These are phyloP conservation scores for Uropsilus gracilis DNA, from an alignment of 2,113 vertebrate genomes.

Conservation along the genomic window DNA sequence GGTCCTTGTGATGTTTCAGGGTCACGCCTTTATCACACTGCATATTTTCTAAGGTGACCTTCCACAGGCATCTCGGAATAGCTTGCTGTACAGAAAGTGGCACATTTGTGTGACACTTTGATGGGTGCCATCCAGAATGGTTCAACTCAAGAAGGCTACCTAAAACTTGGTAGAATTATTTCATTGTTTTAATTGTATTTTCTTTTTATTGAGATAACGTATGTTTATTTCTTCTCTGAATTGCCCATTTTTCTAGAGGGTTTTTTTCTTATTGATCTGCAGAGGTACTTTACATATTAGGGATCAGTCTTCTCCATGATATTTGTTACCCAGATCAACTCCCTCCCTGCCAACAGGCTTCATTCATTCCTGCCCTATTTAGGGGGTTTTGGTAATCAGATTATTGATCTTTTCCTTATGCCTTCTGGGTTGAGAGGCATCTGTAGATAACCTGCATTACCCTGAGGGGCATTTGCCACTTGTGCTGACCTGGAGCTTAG, in stretches of 20 bases:
- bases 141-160: not conserved
- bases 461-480: not conserved
- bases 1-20: not conserved
- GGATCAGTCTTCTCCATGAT: not conserved
- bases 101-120: not conserved
- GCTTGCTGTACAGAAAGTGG: not conserved
- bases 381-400: not conserved
- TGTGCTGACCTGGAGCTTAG: not conserved
- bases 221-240: conserved; percentile 1
- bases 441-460: not conserved
- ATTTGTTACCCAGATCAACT: not conserved
- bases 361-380: too few relatives aligned
- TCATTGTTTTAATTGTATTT: not conserved
- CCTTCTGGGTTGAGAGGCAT: not conserved
- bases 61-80: not conserved
- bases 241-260: not conserved
- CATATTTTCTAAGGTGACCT: not conserved
- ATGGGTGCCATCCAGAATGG: not conserved
- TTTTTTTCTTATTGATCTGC: not conserved
- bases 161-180: not conserved
- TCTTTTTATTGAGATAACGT: not conserved
- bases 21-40: not conserved
- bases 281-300: not conserved
- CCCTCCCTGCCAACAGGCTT: not conserved
- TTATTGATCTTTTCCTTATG: conserved; percentile 8